Percentiles rank a stretch among this genome's conserved stretches.
Evolutionary conservation across 1,140 invertebrate genomes (phyloP).

Genomic region (Dufourea novaeangliae): DNA sequence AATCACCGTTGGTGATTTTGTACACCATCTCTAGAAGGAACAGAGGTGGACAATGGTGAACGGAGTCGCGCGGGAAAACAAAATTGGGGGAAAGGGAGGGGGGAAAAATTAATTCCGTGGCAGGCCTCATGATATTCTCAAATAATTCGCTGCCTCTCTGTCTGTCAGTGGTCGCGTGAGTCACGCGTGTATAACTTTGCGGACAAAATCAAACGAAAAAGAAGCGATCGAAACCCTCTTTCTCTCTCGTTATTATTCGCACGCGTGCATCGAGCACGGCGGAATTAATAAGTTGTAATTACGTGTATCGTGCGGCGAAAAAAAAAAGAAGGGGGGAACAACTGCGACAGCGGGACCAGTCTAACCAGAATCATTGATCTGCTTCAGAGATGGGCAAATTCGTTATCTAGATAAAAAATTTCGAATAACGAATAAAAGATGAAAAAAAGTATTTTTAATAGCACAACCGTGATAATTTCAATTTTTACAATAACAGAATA

Average conservation of each 20-base stretch:
- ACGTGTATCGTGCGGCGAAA: background rate
- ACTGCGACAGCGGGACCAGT: too few relatives aligned
- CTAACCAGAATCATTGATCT: conserved; percentile 27
- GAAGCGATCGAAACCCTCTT: conserved; percentile 2
- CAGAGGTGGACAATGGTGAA: too few relatives aligned
- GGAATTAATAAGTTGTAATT: conserved; percentile 18
- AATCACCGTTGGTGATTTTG: too few relatives aligned
- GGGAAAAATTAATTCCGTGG: background rate
- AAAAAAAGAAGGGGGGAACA: too few relatives aligned
- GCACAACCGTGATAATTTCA: too few relatives aligned
- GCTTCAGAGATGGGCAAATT: too few relatives aligned
- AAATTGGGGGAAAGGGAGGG: background rate
- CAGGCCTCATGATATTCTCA: background rate
- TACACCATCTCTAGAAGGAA: too few relatives aligned
- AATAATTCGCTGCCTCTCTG: background rate
- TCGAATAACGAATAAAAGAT: too few relatives aligned
- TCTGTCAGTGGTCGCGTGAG: conserved; percentile 1
- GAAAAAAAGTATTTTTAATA: too few relatives aligned
- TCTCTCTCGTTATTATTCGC: background rate
- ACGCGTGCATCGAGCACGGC: background rate
- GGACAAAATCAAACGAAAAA: background rate
- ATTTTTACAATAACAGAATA: too few relatives aligned
- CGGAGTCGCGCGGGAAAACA: background rate
- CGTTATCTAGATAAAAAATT: too few relatives aligned
- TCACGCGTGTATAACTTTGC: background rate